Percentiles rank a stretch among this genome's conserved stretches.
phyloP scores from a whole-genome alignment of 2,113 vertebrate genomes.

The Athene cunicularia region DNA sequence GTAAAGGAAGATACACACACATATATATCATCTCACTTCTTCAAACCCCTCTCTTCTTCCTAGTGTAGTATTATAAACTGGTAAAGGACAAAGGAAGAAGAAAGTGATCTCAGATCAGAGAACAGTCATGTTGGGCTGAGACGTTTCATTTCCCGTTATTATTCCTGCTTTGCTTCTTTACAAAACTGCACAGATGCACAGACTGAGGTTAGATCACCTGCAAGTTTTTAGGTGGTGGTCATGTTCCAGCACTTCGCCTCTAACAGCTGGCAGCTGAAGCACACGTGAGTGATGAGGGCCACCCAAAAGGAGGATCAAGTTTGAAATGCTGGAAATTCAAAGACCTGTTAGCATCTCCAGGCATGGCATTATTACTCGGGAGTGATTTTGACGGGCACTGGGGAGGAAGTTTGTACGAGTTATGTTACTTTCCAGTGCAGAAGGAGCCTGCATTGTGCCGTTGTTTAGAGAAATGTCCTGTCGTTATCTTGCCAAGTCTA shows the following conservation, averaged over 20 bases:
- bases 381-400: neutral
- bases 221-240: neutral
- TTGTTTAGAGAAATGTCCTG: neutral
- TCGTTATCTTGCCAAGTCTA: neutral
- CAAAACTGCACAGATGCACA: neutral
- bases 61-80: neutral
- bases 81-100: neutral
- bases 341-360: neutral
- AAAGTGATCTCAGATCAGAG: neutral
- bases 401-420: neutral
- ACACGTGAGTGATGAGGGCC: neutral
- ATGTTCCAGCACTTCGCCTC: neutral
- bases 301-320: conserved; percentile 9
- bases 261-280: neutral
- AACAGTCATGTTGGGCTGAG: neutral
- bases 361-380: neutral
- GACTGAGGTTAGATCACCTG: conserved; percentile 14
- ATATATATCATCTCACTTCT: rapidly evolving
- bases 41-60: neutral
- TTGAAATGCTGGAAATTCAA: neutral
- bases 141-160: neutral
- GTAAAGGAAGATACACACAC: rapidly evolving
- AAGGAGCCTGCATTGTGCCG: neutral
- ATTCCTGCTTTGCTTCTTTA: neutral
- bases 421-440: neutral